Evolutionary conservation across 2,797 vertebrate species (phyloP).

Genomic region (Amblyopsis hoosieri): DNA sequence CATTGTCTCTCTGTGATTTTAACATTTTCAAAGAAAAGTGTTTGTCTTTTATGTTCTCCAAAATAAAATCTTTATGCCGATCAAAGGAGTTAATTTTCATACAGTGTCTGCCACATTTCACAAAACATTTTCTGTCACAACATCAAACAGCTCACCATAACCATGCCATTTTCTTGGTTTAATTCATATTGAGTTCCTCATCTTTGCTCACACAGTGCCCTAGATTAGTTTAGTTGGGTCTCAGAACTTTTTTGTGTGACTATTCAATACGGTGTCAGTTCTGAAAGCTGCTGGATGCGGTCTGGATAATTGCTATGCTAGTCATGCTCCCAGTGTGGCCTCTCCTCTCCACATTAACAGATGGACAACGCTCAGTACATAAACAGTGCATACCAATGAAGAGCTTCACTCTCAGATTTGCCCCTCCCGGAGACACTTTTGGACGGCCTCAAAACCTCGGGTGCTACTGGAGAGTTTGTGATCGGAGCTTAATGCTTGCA

Average conservation of each 20-base stretch:
- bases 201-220: neutral
- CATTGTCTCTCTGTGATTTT: constrained; percentile 32
- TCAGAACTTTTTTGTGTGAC: constrained; percentile 26
- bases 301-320: constrained; percentile 54
- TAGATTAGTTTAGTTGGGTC: neutral
- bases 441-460: constrained; percentile 63
- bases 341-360: constrained; percentile 60
- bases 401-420: constrained; percentile 59
- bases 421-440: constrained; percentile 65
- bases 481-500: constrained; percentile 68
- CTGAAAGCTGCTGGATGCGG: constrained; percentile 37
- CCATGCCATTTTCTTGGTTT: constrained; percentile 6
- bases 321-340: constrained; percentile 57
- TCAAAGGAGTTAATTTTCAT: constrained; percentile 9
- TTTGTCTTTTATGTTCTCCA: constrained; percentile 4
- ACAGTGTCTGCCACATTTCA: constrained; percentile 11
- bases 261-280: constrained; percentile 35
- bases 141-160: constrained; percentile 12
- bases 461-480: constrained; percentile 67
- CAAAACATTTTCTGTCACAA: neutral
- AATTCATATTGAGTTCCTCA: constrained; percentile 3
- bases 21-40: constrained; percentile 46
- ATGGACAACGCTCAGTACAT: constrained; percentile 68
- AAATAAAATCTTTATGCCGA: constrained; percentile 19
- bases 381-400: constrained; percentile 68